Conservation (phyloP, 1,140 invertebrate genomes). For the Aphis gossypii region DNA sequence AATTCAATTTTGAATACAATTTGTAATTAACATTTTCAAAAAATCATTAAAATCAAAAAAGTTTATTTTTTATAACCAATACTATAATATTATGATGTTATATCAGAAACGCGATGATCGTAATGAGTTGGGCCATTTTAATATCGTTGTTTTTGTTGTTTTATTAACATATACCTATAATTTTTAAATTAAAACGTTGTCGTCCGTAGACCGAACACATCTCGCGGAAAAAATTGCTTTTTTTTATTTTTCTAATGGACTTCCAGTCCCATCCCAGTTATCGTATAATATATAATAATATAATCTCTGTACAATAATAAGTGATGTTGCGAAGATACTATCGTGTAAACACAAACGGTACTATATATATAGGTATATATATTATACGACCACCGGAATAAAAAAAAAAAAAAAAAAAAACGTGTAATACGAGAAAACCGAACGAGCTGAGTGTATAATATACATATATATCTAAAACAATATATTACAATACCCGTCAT, state of each 20-base stretch:
- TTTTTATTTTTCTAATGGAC: background rate
- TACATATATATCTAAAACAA: background rate
- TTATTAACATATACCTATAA: background rate
- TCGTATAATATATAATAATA: background rate
- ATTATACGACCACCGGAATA: background rate
- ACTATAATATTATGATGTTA: background rate
- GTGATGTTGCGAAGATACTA: background rate
- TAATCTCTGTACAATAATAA: background rate
- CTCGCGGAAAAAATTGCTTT: background rate
- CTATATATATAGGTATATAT: background rate
- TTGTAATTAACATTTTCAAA: too few relatives aligned
- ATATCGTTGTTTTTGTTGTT: background rate
- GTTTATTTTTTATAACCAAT: too few relatives aligned
- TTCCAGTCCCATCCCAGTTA: background rate
- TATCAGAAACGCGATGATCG: background rate
- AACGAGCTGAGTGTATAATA: background rate
- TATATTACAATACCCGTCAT: background rate
- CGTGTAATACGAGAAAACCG: constrained; percentile 8
- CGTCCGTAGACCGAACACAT: background rate
- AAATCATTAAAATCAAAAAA: too few relatives aligned
- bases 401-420: constrained; percentile 2
- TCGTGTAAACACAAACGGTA: constrained; percentile 8
- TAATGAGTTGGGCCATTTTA: background rate
- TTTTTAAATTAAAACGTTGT: background rate
- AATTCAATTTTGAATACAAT: too few relatives aligned